Base-by-base conservation (phyloP, 2,797 vertebrate genomes). In the Myotis vivesi region DNA sequence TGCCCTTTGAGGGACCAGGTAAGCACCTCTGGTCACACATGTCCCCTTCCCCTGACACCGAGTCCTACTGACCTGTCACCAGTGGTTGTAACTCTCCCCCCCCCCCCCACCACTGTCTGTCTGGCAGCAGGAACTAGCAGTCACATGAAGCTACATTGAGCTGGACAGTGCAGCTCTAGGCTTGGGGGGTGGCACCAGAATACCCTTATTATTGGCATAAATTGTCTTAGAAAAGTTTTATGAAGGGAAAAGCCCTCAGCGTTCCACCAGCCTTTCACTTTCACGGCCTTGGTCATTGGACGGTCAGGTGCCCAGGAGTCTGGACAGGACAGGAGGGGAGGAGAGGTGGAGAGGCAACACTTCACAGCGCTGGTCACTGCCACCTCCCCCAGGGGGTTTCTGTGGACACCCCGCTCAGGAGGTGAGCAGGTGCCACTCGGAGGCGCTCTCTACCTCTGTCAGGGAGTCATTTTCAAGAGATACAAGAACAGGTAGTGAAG, bases 1-100 rank as follows among this genome's bases (percentile, higher is more conserved):
- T 99, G 97, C 99, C 99, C 75, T 98, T 99, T 97, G 99, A 99
- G 97, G 99, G 99, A 98, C 99, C 99, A 99, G 99, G 99, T 99
- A 99, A 99, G 99, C 98, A 95, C 96, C 89, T 62, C 59, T 25
- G 64, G 49, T 91, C 83, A 17, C 86, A 57, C 64, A 30, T 3
- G 44, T 71, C 49, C 84, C 72, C n/a, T 71, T 38, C 11, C 20
- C 79, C 75, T 44, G 3, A 77, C 22, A 11, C 2, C 1, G 11
- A n/a, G 55, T 51, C 66, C 20, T 25, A 0, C 46, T 44, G 57
- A 85, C 72, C 93, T 73, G 22, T 9, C 30, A 23, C n/a, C 2
- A 25, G 64, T 5, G 25, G 46, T 59, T 30, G 2, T 49, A 49
- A 79, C 6, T 6, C 68, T 94, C 96, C 44, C 38, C 38, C 6